phyloP scores from a whole-genome alignment of 2,888 invertebrate species.

The Stegophylla sp. region DNA sequence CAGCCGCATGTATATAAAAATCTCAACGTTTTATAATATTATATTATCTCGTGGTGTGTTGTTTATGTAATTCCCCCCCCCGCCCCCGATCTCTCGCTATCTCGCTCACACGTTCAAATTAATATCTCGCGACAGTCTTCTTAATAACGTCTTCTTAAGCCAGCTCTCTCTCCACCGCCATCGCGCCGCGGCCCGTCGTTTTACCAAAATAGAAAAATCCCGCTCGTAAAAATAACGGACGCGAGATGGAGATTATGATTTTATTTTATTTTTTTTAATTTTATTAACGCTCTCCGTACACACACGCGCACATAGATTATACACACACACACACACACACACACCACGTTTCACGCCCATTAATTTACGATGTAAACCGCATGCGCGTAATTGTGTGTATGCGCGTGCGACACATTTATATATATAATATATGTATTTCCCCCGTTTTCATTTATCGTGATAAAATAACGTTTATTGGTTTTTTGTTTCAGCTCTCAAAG shows the following conservation, averaged over 20 bases:
- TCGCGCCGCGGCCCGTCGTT: background rate
- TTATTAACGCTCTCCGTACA: constrained; percentile 4
- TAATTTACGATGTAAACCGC: constrained; percentile 39
- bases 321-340: too few relatives aligned
- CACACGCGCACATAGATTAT: background rate
- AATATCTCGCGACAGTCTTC: constrained; percentile 56
- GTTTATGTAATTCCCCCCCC: constrained; percentile 30
- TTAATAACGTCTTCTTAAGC: constrained; percentile 57
- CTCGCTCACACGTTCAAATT: constrained; percentile 34
- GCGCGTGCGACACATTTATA: background rate
- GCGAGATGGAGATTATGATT: constrained; percentile 36
- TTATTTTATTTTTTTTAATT: too few relatives aligned
- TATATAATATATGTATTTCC: too few relatives aligned
- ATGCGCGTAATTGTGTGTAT: constrained; percentile 19
- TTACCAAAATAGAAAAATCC: constrained; percentile 56
- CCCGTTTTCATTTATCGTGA: constrained; percentile 14
- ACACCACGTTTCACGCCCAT: constrained; percentile 3
- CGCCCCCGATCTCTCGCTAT: background rate
- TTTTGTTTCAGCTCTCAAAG: constrained; percentile 86
- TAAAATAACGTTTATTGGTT: constrained; percentile 24
- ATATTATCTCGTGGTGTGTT: constrained; percentile 18
- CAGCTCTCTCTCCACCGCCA: too few relatives aligned
- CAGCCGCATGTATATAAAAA: constrained; percentile 39
- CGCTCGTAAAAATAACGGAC: constrained; percentile 53
- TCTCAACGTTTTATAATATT: constrained; percentile 48